Evolutionary conservation across 2,888 invertebrate genomes (phyloP).

Genomic region (Microplitis manilae): DNA sequence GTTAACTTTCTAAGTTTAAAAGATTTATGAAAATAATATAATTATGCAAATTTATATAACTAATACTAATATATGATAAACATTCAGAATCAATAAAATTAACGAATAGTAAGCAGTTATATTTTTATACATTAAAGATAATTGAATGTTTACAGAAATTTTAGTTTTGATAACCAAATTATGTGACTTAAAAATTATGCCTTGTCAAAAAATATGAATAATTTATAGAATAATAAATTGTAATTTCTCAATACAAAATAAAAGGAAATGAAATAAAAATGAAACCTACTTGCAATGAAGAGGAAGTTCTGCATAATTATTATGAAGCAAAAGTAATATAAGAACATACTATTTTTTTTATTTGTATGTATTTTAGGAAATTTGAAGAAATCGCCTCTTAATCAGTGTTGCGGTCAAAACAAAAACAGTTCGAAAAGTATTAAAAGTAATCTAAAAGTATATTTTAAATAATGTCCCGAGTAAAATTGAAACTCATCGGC

Average conservation of each 20-base stretch:
- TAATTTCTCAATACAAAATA: not conserved
- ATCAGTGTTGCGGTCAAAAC: too few relatives aligned
- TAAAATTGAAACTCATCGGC: too few relatives aligned
- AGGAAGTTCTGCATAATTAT: too few relatives aligned
- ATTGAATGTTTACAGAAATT: conserved; percentile 2
- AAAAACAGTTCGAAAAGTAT: too few relatives aligned
- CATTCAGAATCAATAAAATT: conserved; percentile 4
- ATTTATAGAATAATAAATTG: not conserved
- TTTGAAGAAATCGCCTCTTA: too few relatives aligned
- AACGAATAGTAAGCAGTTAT: not conserved
- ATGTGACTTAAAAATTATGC: not conserved
- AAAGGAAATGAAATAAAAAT: not conserved
- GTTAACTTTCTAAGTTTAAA: not conserved
- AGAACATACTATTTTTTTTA: too few relatives aligned
- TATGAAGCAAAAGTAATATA: too few relatives aligned
- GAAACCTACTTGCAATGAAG: too few relatives aligned
- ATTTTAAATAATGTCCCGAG: too few relatives aligned
- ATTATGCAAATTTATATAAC: not conserved
- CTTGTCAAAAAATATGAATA: not conserved
- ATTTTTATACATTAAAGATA: conserved; percentile 6
- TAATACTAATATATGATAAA: not conserved
- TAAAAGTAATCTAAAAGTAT: too few relatives aligned
- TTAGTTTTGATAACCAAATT: not conserved
- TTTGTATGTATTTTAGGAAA: too few relatives aligned
- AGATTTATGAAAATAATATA: not conserved